phyloP scores from a whole-genome alignment of 2,113 vertebrate genomes.

The Rostratula benghalensis region DNA sequence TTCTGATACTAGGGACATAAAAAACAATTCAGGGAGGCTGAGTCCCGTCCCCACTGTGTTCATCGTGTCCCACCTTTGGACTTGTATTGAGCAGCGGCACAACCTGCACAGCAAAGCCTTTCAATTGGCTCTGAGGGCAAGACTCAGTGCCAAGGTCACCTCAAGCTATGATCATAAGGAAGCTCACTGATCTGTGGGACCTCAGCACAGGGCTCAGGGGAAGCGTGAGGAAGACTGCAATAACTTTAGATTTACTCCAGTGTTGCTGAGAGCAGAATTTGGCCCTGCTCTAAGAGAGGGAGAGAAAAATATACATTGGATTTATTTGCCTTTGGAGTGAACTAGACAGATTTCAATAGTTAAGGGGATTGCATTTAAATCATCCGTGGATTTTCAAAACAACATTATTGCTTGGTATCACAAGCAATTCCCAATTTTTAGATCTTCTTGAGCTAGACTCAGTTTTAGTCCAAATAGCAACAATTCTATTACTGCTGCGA shows the following conservation, averaged over 20 bases:
- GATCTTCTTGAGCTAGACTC: constrained; percentile 34
- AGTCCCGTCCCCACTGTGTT: neutral
- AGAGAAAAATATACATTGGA: neutral
- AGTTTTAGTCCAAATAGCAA: constrained; percentile 34
- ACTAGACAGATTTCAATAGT: constrained; percentile 45
- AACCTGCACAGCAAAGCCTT: neutral
- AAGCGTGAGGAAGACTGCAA: neutral
- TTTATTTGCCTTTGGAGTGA: constrained; percentile 9
- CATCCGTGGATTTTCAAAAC: constrained; percentile 37
- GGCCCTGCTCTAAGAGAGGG: neutral
- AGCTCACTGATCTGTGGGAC: neutral
- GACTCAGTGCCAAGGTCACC: neutral
- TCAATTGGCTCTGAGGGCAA: neutral
- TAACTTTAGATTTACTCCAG: neutral
- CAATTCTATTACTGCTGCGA: constrained; percentile 16
- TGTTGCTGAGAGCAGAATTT: neutral
- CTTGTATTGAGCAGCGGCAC: neutral
- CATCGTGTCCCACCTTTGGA: neutral
- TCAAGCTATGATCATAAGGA: neutral
- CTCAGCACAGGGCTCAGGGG: neutral
- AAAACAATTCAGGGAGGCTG: neutral
- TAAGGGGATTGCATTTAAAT: constrained; percentile 51
- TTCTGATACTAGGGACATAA: neutral
- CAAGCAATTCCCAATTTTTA: constrained; percentile 44
- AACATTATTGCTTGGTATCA: constrained; percentile 46